These are phyloP conservation scores for Erpetoichthys calabaricus DNA, from an alignment of 2,797 vertebrate species.

Conservation along the genomic window DNA sequence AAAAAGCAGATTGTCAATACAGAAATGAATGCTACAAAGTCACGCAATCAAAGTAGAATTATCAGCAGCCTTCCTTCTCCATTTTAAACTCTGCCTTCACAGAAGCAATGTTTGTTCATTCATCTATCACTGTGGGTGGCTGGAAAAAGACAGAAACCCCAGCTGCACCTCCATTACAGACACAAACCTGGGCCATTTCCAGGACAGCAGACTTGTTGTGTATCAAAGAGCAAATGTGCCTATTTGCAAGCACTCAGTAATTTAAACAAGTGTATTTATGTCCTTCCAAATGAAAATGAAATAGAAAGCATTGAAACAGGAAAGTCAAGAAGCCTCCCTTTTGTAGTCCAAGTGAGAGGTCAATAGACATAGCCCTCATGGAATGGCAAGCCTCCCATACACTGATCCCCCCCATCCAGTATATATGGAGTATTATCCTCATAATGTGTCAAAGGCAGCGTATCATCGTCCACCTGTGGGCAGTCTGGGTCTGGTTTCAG, in stretches of 20 bases:
- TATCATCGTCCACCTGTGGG: constrained; percentile 67
- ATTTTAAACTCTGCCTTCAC: no score
- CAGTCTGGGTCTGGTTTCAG: constrained; percentile 76
- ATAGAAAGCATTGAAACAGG: constrained; percentile 16
- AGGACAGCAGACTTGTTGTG: constrained; percentile 2
- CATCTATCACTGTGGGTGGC: constrained; percentile 17
- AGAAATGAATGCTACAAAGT: constrained; percentile 33
- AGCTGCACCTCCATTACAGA: constrained; percentile 61
- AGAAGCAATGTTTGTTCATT: constrained; percentile 12
- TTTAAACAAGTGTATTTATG: constrained; percentile 12
- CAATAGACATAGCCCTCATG: constrained; percentile 78
- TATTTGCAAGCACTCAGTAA: constrained; percentile 3
- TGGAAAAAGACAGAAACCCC: constrained; percentile 35
- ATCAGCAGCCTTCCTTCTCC: no score
- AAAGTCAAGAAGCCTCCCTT: no score
- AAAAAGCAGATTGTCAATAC: constrained; percentile 55
- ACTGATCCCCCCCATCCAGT: constrained; percentile 68
- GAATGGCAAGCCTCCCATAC: constrained; percentile 57
- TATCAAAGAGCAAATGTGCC: constrained; percentile 8
- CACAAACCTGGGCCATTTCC: constrained; percentile 19
- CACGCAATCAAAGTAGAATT: constrained; percentile 30
- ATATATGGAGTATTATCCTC: constrained; percentile 68
- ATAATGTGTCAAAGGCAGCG: constrained; percentile 78
- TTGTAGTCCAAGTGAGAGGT: constrained; percentile 15
- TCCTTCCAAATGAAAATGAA: constrained; percentile 33